Base-by-base conservation (phyloP, 2,113 vertebrate genomes). In the Elephantulus edwardii region DNA sequence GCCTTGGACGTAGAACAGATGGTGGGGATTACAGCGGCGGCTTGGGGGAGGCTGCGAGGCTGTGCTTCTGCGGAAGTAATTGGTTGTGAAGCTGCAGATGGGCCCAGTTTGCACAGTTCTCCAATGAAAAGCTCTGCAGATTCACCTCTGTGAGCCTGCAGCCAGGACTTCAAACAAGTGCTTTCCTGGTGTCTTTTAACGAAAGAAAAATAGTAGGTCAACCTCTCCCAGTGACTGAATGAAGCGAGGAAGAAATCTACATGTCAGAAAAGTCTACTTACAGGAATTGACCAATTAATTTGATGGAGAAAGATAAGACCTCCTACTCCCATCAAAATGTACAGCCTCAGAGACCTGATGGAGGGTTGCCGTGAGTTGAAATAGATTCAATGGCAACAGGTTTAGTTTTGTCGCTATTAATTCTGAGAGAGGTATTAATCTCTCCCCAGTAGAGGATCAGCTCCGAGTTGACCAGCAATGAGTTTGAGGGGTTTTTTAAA, bases 21-120 rank as follows among this genome's bases (percentile, higher is more conserved):
- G 97, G 95, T 20, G 5, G 89, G 97, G 97, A 97, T 98, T 97
- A 97, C 44, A 77, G 79, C 48, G 38, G 90, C 95, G 91, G 97
- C 94, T 85, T 94, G 16, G 0, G 87, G 90, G 56, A 95, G 93
- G 95, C 94, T 78, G 11, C 85, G 14, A 66, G 91, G 20, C 93
- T 1, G 11, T 10, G 42, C 3, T 0, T 76, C 71, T 82, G 52
- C 9, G 90, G 96, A 98, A 98, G 91, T 96, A 94, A 97, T 97
- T 97, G 95, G 95, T 97, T 96, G 95, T 64, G 66, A 84, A 94
- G 96, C 89, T 0, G 2, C 42, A 91, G 96, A 89, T 42, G 33
- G 92, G 92, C 58, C 86, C 35, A 6, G 48, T n/a, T 68, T 19
- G 90, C 88, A 85, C 72, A n/a, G n/a, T n/a, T n/a, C 93, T 19